Percentiles rank a stretch among this genome's conserved stretches.
Evolutionary conservation across 2,888 invertebrate species (phyloP).

Genomic region (Tetanocera ferruginea): DNA sequence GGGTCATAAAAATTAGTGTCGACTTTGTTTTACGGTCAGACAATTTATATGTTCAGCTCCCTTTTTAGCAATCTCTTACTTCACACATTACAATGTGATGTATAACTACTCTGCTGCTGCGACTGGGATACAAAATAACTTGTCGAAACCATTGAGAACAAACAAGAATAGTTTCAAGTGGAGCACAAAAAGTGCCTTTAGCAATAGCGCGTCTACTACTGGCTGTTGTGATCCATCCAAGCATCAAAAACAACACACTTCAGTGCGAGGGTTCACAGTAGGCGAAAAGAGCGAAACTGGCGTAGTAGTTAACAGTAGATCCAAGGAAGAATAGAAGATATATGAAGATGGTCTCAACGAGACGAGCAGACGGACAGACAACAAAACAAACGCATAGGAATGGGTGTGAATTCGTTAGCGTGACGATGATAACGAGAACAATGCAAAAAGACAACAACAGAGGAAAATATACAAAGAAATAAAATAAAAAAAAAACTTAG

Average conservation of each 20-base stretch:
- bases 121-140: background rate
- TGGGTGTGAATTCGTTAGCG: slow-evolving; percentile 35
- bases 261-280: background rate
- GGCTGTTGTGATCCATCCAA: slow-evolving; percentile 21
- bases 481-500: background rate
- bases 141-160: slow-evolving; percentile 1
- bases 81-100: no score
- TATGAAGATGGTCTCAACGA: background rate
- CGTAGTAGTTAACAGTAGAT: background rate
- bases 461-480: background rate
- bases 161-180: slow-evolving; percentile 32
- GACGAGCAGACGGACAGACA: background rate
- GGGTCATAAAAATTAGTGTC: no score
- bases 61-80: no score
- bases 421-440: slow-evolving; percentile 38
- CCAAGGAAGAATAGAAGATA: background rate
- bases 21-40: no score
- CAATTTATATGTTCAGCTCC: no score
- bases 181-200: slow-evolving; percentile 12
- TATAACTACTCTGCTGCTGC: background rate
- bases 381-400: slow-evolving; percentile 5
- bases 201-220: background rate
- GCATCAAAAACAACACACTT: slow-evolving; percentile 17
- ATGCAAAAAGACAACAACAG: background rate
- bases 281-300: background rate